Conservation (phyloP, 2,888 invertebrate genomes). For the Linyphia triangularis region DNA sequence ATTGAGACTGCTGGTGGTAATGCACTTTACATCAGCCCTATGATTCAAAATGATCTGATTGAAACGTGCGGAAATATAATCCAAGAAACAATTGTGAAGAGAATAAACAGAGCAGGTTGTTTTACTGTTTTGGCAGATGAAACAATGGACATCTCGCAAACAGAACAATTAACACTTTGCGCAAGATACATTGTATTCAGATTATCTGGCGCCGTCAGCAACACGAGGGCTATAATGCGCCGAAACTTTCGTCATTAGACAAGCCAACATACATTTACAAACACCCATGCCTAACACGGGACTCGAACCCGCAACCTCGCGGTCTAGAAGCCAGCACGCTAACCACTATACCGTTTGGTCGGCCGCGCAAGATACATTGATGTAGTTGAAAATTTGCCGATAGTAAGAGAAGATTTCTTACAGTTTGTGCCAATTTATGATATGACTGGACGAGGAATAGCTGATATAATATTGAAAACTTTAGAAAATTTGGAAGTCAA, state of each 20-base stretch:
- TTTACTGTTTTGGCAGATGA: slow-evolving; percentile 31
- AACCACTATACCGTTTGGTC: no score
- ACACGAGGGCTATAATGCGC: no score
- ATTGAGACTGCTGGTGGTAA: neutral
- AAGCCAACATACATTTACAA: no score
- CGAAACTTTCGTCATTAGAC: no score
- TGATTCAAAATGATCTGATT: slow-evolving; percentile 14
- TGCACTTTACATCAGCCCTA: slow-evolving; percentile 12
- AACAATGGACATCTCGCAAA: slow-evolving; percentile 29
- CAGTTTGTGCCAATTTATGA: slow-evolving; percentile 12
- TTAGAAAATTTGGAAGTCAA: neutral
- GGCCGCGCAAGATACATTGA: no score
- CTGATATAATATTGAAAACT: neutral
- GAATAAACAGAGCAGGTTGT: neutral
- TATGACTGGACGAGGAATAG: slow-evolving; percentile 8
- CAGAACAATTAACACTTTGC: slow-evolving; percentile 20
- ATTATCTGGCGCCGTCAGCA: no score
- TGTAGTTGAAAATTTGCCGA: neutral
- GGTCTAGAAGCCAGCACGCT: no score
- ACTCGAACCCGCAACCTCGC: no score
- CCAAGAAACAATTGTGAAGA: neutral
- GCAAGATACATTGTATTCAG: no score
- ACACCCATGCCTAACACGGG: no score
- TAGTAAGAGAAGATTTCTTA: slow-evolving; percentile 13
- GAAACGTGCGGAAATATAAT: neutral